Conservation (phyloP, 1,140 invertebrate species). For the Araneus ventricosus region DNA sequence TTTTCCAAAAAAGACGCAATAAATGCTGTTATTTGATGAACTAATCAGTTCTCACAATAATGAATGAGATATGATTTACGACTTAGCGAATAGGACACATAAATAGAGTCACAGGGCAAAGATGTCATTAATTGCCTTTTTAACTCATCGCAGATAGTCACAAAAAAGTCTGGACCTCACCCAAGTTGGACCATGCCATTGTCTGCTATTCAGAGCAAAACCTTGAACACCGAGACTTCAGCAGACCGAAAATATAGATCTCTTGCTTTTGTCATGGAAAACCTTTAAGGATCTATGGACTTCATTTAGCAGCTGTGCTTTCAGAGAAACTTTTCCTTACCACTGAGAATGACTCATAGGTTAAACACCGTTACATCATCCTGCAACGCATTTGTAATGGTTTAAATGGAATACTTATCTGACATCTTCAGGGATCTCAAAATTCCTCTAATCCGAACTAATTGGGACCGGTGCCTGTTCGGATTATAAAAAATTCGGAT, state of each 20-base stretch:
- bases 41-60: too few species aligned
- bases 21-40: too few species aligned
- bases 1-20: too few species aligned
- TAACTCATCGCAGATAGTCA: constrained; percentile 25
- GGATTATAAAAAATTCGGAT: too few species aligned
- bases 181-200: constrained; percentile 69
- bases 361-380: too few species aligned
- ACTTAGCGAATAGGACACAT: neutral
- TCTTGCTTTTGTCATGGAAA: neutral
- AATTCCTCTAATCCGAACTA: too few species aligned
- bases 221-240: constrained; percentile 61
- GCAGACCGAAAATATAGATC: constrained; percentile 46
- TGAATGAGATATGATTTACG: neutral
- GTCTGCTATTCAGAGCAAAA: constrained; percentile 71
- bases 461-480: too few species aligned
- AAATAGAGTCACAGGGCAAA: constrained; percentile 33
- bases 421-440: too few species aligned
- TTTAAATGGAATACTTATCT: too few species aligned
- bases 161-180: constrained; percentile 52
- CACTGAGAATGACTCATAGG: neutral
- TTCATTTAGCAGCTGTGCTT: neutral
- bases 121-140: constrained; percentile 62
- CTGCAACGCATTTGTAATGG: too few species aligned
- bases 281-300: neutral
- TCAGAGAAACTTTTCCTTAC: neutral